These are phyloP conservation scores for Ochropleura plecta DNA, from an alignment of 2,888 invertebrate species.

Conservation along the genomic window DNA sequence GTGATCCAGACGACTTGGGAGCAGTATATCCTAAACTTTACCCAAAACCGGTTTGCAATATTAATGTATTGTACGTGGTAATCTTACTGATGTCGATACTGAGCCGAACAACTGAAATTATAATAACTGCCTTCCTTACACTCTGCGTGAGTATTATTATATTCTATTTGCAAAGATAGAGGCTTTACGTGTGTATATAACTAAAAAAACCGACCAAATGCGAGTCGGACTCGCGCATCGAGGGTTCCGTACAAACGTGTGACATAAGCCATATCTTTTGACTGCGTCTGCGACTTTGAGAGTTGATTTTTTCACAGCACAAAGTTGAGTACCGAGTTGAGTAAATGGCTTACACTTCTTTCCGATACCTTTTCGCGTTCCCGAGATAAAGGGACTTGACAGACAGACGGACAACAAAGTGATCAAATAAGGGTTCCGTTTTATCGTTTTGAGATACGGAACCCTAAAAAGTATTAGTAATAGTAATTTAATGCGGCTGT, in stretches of 20 bases:
- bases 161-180: constrained; percentile 58
- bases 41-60: constrained; percentile 86
- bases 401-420: too few species aligned
- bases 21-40: constrained; percentile 85
- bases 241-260: too few species aligned
- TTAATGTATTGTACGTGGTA: constrained; percentile 86
- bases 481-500: constrained; percentile 17
- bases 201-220: constrained; percentile 27
- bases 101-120: constrained; percentile 73
- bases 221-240: too few species aligned
- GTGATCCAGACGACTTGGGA: constrained; percentile 79
- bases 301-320: too few species aligned
- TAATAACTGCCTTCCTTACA: constrained; percentile 68
- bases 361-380: too few species aligned
- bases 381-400: too few species aligned
- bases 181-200: constrained; percentile 30
- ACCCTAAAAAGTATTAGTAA: constrained; percentile 32
- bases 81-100: constrained; percentile 81
- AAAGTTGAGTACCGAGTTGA: too few species aligned
- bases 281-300: too few species aligned
- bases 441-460: too few species aligned
- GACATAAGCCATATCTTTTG: too few species aligned
- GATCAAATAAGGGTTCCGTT: too few species aligned
- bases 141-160: constrained; percentile 51
- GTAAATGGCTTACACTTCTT: too few species aligned